phyloP scores from a whole-genome alignment of 2,113 vertebrate genomes.

The Eptesicus fuscus region DNA sequence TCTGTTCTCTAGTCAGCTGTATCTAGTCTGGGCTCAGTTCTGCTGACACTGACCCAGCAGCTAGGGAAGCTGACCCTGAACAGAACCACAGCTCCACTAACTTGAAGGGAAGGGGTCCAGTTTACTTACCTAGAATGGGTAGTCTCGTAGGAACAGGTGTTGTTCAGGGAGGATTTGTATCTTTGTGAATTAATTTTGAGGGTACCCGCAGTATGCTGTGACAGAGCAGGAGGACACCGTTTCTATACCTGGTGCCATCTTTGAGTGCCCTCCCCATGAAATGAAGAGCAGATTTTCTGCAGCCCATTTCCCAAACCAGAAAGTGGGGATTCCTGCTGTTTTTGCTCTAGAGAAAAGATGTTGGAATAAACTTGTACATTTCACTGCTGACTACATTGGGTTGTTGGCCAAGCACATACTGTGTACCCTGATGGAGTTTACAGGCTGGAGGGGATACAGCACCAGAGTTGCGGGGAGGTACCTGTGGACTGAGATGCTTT shows the following conservation, averaged over 20 bases:
- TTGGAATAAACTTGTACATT: not conserved
- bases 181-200: not conserved
- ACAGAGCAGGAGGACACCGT: not conserved
- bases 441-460: not conserved
- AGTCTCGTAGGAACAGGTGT: not conserved
- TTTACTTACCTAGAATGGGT: not conserved
- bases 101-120: not conserved
- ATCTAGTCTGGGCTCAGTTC: not conserved
- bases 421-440: not conserved
- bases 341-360: not conserved
- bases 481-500: not conserved
- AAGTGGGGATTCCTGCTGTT: not conserved
- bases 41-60: not conserved
- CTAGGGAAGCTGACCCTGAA: not conserved
- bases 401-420: accelerated
- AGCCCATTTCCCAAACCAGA: not conserved
- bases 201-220: not conserved
- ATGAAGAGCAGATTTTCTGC: not conserved
- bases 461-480: accelerated
- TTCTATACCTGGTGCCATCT: not conserved
- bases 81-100: not conserved
- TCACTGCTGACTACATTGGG: not conserved
- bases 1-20: not conserved
- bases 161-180: not conserved
- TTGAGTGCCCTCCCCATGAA: not conserved